Base-by-base conservation (phyloP, 1,140 invertebrate species). In the Melitaea cinxia region DNA sequence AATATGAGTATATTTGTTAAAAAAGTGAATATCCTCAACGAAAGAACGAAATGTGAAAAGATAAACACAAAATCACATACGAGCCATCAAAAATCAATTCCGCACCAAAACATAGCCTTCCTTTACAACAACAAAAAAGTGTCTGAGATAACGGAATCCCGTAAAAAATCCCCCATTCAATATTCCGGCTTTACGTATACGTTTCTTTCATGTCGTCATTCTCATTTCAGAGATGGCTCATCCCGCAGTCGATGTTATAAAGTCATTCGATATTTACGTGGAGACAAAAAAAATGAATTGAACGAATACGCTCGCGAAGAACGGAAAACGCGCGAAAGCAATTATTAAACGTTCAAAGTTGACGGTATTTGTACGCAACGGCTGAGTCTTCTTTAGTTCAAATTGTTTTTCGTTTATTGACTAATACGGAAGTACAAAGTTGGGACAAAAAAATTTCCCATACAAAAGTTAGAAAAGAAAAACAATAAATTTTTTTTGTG, bases 201-300 rank as follows among this genome's bases (percentile, higher is more conserved):
- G 49, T 28, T 35, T 37, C 30, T 28, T 35, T 37, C 42, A 53
- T 63, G 37, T 15, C 42, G 37, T 42, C 9, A 57, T 57, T 45
- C 61, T 49, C 53, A 57, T 64, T 64, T 55, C 42, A 9, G 39
- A 45, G 52, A 64, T 28, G 30, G 45, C 26, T 64, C 61, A 56
- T 57, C 26, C 35, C 35, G 53, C 28, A 42, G 56, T 19, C 26
- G 53, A 45, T n/a, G 24, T 17, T 49, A 63, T 56, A 49, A 56
- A 56, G 35, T 56, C 37, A 26, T 64, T 26, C 42, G 53, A 52
- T 50, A 59, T 50, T 42, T 39, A 50, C 21, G 21, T 28, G 39
- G 12, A 57, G 42, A 50, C 33, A 53, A 56, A 56, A 55, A 59
- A 49, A 47, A 59, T 21, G 39, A 6, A 19, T 19, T 9, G 39